Evolutionary conservation across 2,888 invertebrate genomes (phyloP), one percentile per base, ranked within the genome.

Genomic region (Autographa pulchrina): DNA sequence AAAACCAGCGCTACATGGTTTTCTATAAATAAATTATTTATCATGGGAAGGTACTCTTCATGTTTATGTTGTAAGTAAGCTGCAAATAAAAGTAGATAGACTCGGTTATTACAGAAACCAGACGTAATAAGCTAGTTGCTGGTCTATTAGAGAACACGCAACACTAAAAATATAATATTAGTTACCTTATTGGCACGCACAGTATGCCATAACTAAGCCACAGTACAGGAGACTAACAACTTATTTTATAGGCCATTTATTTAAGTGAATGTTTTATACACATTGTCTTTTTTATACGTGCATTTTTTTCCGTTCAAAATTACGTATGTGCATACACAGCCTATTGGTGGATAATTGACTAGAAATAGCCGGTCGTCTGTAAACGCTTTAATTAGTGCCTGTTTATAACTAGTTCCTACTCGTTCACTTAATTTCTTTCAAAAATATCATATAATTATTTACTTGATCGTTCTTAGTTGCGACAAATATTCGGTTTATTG

Each of bases 151-250:
- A 56, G 54, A 20, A 25, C 54, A 56, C 54, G 54, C 54, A 56
- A 56, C 13, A 56, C 54, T 56, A 56, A 56, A 56, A 56, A 56
- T 25, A 48, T 56, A 56, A 56, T 56, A 56, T 56, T 56, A 56
- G 20, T 56, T 56, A 25, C 13, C 20, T 56, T 56, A 20, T 56
- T 56, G 54, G 54, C 54, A 25, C 20, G 20, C 25, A 13, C 54
- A 13, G 13, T 56, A 25, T 56, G 11, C 25, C 54, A 56, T 25
- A 56, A 56, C 54, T 13, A 9, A 56, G 20, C 25, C n/a, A n/a
- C 5, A 20, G 20, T 25, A 11, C 54, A 25, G 8, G 20, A 13
- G 20, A 13, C 20, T 11, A 52, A n/a, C n/a, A 52, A 25, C 20
- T 56, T 20, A 25, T 56, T 20, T 56, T 25, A 20, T 56, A 25